phyloP scores from a whole-genome alignment of 2,113 vertebrate species.

The Odontophorus gujanensis region DNA sequence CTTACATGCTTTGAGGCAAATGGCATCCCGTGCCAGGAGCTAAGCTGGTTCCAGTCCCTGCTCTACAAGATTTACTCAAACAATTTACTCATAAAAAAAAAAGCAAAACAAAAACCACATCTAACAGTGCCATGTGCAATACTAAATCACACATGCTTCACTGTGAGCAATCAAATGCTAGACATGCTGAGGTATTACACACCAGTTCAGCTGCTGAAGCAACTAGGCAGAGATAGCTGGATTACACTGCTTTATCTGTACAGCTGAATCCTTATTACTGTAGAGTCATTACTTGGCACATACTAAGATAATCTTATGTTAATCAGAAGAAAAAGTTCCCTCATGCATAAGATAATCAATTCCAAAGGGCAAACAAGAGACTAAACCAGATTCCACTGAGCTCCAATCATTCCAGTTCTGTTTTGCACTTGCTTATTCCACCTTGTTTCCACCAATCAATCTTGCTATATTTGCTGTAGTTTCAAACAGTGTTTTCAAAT shows the following conservation, averaged over 20 bases:
- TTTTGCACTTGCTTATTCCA: not conserved
- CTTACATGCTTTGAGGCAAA: not conserved
- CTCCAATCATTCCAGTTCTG: not conserved
- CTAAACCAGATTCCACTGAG: not conserved
- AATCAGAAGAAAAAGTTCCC: not conserved
- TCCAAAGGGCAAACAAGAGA: not conserved
- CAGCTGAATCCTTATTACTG: not conserved
- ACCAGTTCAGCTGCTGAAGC: not conserved
- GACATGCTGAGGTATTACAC: fast-evolving
- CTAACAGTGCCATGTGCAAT: not conserved
- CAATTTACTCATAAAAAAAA: not conserved
- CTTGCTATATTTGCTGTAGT: not conserved
- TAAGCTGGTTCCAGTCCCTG: not conserved
- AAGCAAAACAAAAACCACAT: not conserved
- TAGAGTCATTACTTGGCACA: not conserved
- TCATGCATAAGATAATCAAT: not conserved
- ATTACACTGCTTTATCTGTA: not conserved
- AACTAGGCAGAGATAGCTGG: not conserved
- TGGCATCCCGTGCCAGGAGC: not conserved
- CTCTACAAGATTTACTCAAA: not conserved
- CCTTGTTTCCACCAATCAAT: not conserved
- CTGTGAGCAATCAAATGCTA: not conserved
- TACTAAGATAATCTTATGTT: not conserved
- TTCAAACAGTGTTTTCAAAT: not conserved
- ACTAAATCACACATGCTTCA: not conserved